Conservation (phyloP, 1,140 invertebrate genomes). For the Glossosoma conforme region DNA sequence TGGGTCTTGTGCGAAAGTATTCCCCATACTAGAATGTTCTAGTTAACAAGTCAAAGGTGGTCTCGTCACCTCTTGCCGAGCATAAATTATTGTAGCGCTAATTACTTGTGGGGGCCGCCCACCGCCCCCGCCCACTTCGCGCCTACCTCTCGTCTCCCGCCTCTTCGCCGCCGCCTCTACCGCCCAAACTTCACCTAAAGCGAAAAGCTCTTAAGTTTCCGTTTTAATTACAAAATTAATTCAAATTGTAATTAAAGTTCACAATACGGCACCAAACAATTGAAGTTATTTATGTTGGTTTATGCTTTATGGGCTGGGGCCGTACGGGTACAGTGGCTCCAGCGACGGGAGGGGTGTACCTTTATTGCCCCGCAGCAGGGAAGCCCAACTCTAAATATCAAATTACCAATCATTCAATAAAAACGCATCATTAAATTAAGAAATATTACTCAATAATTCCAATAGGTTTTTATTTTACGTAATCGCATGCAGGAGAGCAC, state of each 20-base stretch:
- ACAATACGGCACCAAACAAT: slow-evolving; percentile 33
- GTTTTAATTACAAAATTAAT: slow-evolving; percentile 34
- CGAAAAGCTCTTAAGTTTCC: slow-evolving; percentile 34
- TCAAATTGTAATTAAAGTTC: slow-evolving; percentile 34
- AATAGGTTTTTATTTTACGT: too few species aligned
- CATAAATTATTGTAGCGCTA: slow-evolving; percentile 29
- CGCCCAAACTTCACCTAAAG: slow-evolving; percentile 25
- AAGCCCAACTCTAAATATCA: too few species aligned
- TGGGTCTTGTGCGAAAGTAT: background rate
- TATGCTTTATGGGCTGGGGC: slow-evolving; percentile 29
- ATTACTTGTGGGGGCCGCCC: slow-evolving; percentile 15
- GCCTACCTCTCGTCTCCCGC: background rate
- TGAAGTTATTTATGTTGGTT: slow-evolving; percentile 34
- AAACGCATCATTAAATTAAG: too few species aligned
- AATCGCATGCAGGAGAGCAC: too few species aligned
- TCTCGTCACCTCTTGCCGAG: slow-evolving; percentile 20
- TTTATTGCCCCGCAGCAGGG: slow-evolving; percentile 19
- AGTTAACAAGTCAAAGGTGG: slow-evolving; percentile 10
- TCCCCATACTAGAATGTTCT: slow-evolving; percentile 1
- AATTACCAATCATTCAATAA: too few species aligned
- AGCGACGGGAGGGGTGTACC: slow-evolving; percentile 13
- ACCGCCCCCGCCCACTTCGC: background rate
- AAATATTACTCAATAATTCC: too few species aligned
- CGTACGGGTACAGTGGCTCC: slow-evolving; percentile 6
- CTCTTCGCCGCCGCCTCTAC: background rate